phyloP scores from a whole-genome alignment of 2,797 vertebrate species.

The Schizopygopsis pylzovi region DNA sequence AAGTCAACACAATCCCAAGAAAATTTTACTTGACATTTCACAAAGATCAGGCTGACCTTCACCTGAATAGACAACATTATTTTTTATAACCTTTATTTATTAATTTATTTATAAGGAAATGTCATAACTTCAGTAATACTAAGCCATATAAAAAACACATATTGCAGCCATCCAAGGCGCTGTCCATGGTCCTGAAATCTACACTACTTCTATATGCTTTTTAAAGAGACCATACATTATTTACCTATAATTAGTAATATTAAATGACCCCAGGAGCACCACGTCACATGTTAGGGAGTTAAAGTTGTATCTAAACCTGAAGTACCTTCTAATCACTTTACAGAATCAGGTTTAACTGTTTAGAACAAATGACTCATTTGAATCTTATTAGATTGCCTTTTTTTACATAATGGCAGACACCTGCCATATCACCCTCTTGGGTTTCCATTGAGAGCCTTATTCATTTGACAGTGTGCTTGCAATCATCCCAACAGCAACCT shows the following conservation, averaged over 20 bases:
- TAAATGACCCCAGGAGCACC: not conserved
- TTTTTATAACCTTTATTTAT: not conserved
- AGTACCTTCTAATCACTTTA: not conserved
- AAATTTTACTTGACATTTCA: slow-evolving; percentile 23
- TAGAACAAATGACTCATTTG: slow-evolving; percentile 27
- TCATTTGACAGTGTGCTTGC: slow-evolving; percentile 50
- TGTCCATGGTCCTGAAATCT: slow-evolving; percentile 5
- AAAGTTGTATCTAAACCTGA: not conserved
- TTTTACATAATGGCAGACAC: slow-evolving; percentile 40
- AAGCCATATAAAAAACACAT: not conserved
- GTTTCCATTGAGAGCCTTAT: slow-evolving; percentile 54
- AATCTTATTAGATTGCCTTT: slow-evolving; percentile 45
- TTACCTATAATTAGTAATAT: not conserved
- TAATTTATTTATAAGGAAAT: slow-evolving; percentile 6
- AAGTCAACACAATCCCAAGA: not conserved
- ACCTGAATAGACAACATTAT: not conserved
- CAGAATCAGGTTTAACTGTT: not conserved
- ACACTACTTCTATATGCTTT: not conserved
- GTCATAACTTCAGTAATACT: not conserved
- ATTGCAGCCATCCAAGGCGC: not conserved
- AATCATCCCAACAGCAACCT: slow-evolving; percentile 58
- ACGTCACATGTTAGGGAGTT: slow-evolving; percentile 5
- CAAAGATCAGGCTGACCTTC: slow-evolving; percentile 9
- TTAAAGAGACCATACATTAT: not conserved
- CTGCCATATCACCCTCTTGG: slow-evolving; percentile 37